Evolutionary conservation across 1,140 invertebrate species (phyloP), one percentile per base, ranked within the genome.

Genomic region (Chlorops oryzae): DNA sequence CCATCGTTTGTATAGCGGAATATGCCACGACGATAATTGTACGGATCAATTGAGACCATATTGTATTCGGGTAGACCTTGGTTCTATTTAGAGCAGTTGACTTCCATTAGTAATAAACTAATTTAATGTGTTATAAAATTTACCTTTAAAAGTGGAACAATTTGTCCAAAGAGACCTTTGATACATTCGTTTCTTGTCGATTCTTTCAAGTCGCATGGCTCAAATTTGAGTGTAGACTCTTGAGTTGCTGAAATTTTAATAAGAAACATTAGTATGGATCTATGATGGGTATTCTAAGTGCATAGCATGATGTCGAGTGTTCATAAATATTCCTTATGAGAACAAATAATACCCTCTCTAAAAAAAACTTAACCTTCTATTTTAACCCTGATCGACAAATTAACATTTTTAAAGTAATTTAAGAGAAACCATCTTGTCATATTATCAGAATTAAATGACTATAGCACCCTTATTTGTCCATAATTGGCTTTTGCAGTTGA

Each of bases 1-100:
- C 66, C 64, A 21, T 67, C 64, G 44, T 67, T 70, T 9, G 64
- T 52, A 40, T 70, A 70, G 5, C 64, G 62, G 39, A 70, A 70
- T 46, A 70, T 70, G 38, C 66, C 67, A 2, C 62, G 42, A 25
- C 64, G 56, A 35, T 70, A 70, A 51, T 59, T 62, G 34, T 70
- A 70, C 3, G 67, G 67, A 59, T 70, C 67, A 23, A 70, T 56
- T 3, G 64, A 54, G 20, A 37, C 52, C 58, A 69, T 57, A 24
- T 54, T 58, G 27, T 53, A 62, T 22, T 64, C 59, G 6, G 65
- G 56, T 28, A 69, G 38, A 7, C 61, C 63, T 34, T 47, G 45
- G 3, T 51, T 44, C 32, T 5, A 32, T 10, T 9, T 32, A 32
- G 28, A 10, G 9, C 28, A 32, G 28, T 10, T 9, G 28, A 32